These are phyloP conservation scores for Ecdyonurus torrentis DNA, from an alignment of 2,888 invertebrate genomes.

Conservation along the genomic window DNA sequence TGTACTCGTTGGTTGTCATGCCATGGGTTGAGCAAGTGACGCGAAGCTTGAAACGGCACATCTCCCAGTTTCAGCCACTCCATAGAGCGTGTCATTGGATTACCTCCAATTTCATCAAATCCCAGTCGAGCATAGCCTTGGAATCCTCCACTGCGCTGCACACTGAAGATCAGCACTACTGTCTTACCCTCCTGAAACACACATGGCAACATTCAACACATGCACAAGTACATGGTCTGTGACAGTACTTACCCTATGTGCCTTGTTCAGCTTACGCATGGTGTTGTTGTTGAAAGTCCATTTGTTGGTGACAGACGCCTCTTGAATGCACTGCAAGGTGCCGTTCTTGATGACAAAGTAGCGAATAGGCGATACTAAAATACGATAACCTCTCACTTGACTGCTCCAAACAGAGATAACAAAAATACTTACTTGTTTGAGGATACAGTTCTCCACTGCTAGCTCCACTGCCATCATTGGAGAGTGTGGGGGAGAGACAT, in stretches of 20 bases:
- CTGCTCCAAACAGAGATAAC: too few species aligned
- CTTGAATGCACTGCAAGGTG: constrained; percentile 35
- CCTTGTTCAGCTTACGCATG: constrained; percentile 40
- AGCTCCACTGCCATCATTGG: constrained; percentile 9
- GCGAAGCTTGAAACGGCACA: constrained; percentile 27
- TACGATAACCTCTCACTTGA: neutral
- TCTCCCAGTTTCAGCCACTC: constrained; percentile 31
- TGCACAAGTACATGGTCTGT: neutral
- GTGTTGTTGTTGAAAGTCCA: constrained; percentile 44
- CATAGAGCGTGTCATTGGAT: constrained; percentile 24
- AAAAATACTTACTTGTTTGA: neutral
- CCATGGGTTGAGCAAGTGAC: constrained; percentile 38
- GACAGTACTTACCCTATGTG: constrained; percentile 32
- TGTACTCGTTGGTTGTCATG: constrained; percentile 37
- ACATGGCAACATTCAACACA: constrained; percentile 9
- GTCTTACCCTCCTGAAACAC: constrained; percentile 23
- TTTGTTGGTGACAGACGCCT: constrained; percentile 33
- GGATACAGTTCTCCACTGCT: neutral
- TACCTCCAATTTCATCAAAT: constrained; percentile 17
- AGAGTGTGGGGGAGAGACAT: constrained; percentile 12
- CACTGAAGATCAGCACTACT: constrained; percentile 33
- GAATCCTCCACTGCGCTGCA: constrained; percentile 33
- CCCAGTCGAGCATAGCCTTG: constrained; percentile 28
- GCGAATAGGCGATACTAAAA: constrained; percentile 5
- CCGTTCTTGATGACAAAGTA: constrained; percentile 46